These are phyloP conservation scores for Amyelois transitella DNA, from an alignment of 1,140 invertebrate species.

Conservation along the genomic window DNA sequence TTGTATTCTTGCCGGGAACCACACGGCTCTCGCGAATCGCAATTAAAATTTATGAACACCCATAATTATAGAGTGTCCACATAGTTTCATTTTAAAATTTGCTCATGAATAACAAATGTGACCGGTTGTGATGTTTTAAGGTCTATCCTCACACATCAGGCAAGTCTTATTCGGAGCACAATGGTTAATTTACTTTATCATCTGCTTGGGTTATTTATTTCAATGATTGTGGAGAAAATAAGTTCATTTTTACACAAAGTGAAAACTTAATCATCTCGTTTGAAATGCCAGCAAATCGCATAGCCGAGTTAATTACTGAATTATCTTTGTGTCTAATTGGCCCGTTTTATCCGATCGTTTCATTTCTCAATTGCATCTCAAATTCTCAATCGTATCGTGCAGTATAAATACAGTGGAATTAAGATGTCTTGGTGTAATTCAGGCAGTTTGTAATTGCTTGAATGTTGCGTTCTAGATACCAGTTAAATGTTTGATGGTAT, in stretches of 20 bases:
- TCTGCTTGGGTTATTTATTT: no score
- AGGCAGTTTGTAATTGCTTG: neutral
- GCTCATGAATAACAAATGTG: slow-evolving; percentile 33
- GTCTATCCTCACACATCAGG: no score
- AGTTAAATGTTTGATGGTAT: neutral
- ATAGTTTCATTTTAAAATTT: slow-evolving; percentile 15
- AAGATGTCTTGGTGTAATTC: slow-evolving; percentile 16
- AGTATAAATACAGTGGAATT: slow-evolving; percentile 21
- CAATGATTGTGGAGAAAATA: no score
- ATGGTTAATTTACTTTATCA: no score
- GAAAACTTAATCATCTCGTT: no score
- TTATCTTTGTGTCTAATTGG: neutral
- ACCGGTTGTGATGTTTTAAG: slow-evolving; percentile 10
- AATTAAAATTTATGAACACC: slow-evolving; percentile 26
- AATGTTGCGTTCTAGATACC: neutral
- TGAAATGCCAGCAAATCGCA: neutral
- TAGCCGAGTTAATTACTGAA: neutral
- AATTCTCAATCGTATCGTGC: slow-evolving; percentile 7
- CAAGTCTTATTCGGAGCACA: no score
- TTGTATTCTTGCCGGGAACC: no score
- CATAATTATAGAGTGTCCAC: slow-evolving; percentile 21
- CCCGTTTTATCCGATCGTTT: neutral
- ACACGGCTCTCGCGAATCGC: no score
- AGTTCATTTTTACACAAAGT: no score
- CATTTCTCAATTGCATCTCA: neutral